Evolutionary conservation across 2,888 invertebrate species (phyloP).

Genomic region (Parnassius smintheus): DNA sequence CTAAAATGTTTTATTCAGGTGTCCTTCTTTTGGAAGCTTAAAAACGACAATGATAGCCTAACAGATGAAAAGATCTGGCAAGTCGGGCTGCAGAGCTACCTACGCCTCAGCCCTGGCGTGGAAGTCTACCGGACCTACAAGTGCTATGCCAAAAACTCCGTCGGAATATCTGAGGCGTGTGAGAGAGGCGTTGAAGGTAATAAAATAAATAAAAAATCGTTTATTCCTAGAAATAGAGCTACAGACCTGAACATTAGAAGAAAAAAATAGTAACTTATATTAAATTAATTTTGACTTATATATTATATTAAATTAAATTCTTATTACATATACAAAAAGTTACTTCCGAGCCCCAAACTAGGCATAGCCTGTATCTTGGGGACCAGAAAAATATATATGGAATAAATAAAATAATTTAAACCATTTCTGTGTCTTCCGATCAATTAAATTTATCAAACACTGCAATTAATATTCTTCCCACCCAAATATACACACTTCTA

Average conservation of each 20-base stretch:
- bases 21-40: constrained; percentile 91
- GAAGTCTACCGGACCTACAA: constrained; percentile 86
- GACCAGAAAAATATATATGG: too few species aligned
- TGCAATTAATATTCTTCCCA: too few species aligned
- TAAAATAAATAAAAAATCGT: too few species aligned
- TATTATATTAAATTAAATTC: too few species aligned
- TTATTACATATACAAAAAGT: too few species aligned
- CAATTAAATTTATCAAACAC: background rate
- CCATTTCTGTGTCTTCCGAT: background rate
- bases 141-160: constrained; percentile 92
- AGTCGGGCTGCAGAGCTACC: constrained; percentile 67
- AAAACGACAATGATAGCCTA: constrained; percentile 90
- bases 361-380: too few species aligned
- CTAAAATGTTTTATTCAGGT: constrained; percentile 57
- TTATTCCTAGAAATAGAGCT: too few species aligned
- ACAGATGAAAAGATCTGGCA: constrained; percentile 81
- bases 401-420: constrained; percentile 7
- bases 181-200: constrained; percentile 85
- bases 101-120: constrained; percentile 71
- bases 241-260: too few species aligned
- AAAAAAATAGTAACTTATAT: too few species aligned
- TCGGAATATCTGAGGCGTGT: constrained; percentile 85
- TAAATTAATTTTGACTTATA: too few species aligned
- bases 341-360: too few species aligned
- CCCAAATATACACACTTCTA: too few species aligned